Evolutionary conservation across 2,888 invertebrate genomes (phyloP).

Genomic region (Meteorus cinctellus): DNA sequence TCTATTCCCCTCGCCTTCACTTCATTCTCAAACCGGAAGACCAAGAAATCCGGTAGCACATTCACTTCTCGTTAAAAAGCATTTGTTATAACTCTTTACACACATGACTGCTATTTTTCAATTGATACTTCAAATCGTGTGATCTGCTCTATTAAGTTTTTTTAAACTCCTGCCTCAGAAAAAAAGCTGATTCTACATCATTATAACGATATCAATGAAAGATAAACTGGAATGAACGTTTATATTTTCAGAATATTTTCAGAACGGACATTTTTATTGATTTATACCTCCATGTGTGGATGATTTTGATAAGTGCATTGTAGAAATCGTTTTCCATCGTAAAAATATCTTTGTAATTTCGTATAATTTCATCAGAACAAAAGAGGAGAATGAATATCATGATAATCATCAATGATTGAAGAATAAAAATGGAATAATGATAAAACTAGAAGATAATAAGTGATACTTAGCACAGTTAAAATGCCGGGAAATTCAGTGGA

Average conservation of each 20-base stretch:
- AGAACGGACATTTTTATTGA: too few relatives aligned
- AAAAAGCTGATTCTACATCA: too few relatives aligned
- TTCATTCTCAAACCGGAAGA: neutral
- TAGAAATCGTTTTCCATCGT: too few relatives aligned
- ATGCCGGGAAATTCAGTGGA: constrained; percentile 3
- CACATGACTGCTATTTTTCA: neutral
- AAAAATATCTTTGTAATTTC: neutral
- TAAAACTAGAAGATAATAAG: constrained; percentile 5
- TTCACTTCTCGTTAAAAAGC: constrained; percentile 23
- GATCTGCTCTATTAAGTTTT: too few relatives aligned
- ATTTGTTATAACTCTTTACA: constrained; percentile 17
- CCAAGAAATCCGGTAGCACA: constrained; percentile 18
- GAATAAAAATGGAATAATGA: neutral
- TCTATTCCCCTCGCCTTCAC: neutral
- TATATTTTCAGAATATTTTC: too few relatives aligned
- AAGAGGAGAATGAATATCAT: constrained; percentile 11
- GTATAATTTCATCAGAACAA: neutral
- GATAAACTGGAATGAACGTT: too few relatives aligned
- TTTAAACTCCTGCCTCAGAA: too few relatives aligned
- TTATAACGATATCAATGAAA: too few relatives aligned
- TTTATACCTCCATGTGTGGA: too few relatives aligned
- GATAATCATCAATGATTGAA: neutral
- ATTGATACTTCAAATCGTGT: too few relatives aligned
- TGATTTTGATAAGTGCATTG: too few relatives aligned
- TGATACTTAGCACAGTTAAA: constrained; percentile 5